phyloP scores from a whole-genome alignment of 2,888 invertebrate species.

The Cosmorhoe ocellata region DNA sequence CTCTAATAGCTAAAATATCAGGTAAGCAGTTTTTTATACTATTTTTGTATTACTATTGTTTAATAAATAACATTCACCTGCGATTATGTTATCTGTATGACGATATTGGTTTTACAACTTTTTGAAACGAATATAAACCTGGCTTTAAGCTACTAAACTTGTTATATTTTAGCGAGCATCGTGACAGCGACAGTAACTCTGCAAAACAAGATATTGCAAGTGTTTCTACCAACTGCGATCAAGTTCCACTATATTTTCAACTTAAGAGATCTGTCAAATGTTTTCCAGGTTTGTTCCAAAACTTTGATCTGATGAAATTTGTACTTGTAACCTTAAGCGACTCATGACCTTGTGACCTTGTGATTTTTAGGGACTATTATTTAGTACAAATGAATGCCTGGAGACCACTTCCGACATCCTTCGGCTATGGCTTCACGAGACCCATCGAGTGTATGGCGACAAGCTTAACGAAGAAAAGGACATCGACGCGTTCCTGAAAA shows the following conservation, averaged over 20 bases:
- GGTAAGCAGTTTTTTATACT: constrained; percentile 45
- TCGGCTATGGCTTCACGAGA: constrained; percentile 96
- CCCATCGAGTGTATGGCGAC: constrained; percentile 96
- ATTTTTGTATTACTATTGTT: not conserved
- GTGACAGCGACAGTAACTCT: constrained; percentile 92
- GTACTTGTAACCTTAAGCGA: no score
- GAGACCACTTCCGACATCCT: constrained; percentile 91
- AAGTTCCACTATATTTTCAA: constrained; percentile 99
- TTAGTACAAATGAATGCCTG: constrained; percentile 94
- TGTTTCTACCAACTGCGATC: constrained; percentile 96
- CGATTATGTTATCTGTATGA: no score
- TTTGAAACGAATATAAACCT: no score
- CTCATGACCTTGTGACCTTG: no score
- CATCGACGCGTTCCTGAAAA: constrained; percentile 93
- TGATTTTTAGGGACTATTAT: constrained; percentile 89
- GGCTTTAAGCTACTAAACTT: not conserved
- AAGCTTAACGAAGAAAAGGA: constrained; percentile 96
- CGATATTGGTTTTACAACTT: no score
- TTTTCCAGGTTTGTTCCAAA: constrained; percentile 88
- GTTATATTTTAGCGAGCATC: constrained; percentile 79
- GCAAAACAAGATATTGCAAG: constrained; percentile 92
- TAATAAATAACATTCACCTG: no score
- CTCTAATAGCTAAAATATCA: constrained; percentile 85
- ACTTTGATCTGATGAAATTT: no score
- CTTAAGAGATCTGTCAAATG: constrained; percentile 95